Evolutionary conservation across 2,113 vertebrate genomes (phyloP).

Genomic region (Ivindomyrus marchei): DNA sequence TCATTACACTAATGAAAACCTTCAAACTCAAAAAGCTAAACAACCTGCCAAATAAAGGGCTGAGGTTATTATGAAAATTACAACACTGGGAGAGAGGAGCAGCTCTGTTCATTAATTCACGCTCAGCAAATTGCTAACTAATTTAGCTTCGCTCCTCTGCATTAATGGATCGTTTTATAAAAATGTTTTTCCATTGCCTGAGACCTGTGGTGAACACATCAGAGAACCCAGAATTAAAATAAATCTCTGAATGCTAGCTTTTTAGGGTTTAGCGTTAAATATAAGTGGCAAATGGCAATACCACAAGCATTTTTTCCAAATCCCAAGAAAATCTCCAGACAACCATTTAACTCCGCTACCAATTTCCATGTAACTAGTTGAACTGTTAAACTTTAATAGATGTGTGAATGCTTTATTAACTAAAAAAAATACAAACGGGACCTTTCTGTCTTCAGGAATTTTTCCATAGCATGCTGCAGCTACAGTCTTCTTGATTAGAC

Average conservation of each 20-base stretch:
- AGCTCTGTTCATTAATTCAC: slow-evolving; percentile 99
- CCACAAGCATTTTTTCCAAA: slow-evolving; percentile 55
- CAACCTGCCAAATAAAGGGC: slow-evolving; percentile 96
- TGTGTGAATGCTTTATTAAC: background rate
- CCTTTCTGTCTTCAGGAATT: background rate
- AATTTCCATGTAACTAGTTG: background rate
- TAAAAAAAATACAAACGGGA: background rate
- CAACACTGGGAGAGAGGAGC: slow-evolving; percentile 81
- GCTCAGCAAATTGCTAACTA: slow-evolving; percentile 99
- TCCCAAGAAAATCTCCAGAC: slow-evolving; percentile 83
- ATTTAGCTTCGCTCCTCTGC: slow-evolving; percentile 94
- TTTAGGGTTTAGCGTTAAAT: slow-evolving; percentile 74
- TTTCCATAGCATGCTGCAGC: background rate
- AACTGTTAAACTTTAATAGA: background rate
- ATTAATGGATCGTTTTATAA: slow-evolving; percentile 98
- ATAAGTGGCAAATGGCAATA: slow-evolving; percentile 72
- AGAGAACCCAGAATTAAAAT: slow-evolving; percentile 82
- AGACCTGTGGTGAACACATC: slow-evolving; percentile 79
- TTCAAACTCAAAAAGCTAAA: slow-evolving; percentile 98
- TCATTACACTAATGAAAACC: slow-evolving; percentile 99
- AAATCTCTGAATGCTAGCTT: slow-evolving; percentile 82
- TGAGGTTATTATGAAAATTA: slow-evolving; percentile 99
- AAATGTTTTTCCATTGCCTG: slow-evolving; percentile 82
- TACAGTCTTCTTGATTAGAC: background rate
- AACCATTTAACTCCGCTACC: slow-evolving; percentile 60